Conservation (phyloP, 2,888 invertebrate genomes). For the Callyntrura guangdongensis region DNA sequence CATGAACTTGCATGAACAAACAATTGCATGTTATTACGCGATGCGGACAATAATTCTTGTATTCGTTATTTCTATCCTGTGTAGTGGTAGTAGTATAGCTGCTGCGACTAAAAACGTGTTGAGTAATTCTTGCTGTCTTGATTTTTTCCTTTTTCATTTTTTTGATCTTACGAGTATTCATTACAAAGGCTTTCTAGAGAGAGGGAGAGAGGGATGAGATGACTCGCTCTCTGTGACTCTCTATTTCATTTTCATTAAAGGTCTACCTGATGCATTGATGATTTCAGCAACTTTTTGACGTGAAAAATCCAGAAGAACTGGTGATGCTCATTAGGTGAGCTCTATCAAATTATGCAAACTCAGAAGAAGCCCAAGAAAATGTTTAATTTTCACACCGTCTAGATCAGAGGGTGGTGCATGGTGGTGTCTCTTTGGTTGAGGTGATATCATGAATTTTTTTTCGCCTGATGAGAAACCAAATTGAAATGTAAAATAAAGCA, state of each 20-base stretch:
- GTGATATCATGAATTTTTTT: constrained; percentile 21
- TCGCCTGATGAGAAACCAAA: background rate
- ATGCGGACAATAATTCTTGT: background rate
- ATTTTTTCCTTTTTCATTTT: constrained; percentile 34
- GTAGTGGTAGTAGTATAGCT: too few relatives aligned
- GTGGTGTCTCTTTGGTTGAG: background rate
- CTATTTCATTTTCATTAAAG: background rate
- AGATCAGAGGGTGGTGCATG: constrained; percentile 26
- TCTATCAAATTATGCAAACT: constrained; percentile 63
- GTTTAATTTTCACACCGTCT: constrained; percentile 71
- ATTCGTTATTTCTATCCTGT: constrained; percentile 9
- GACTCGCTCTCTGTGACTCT: background rate
- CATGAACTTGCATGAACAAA: constrained; percentile 73
- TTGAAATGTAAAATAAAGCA: background rate
- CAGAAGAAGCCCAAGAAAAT: constrained; percentile 40
- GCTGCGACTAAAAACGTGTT: constrained; percentile 34
- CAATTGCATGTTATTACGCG: constrained; percentile 43
- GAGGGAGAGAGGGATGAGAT: too few relatives aligned
- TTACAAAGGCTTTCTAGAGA: background rate
- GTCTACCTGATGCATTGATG: background rate
- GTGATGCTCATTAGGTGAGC: constrained; percentile 69
- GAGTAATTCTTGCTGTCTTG: constrained; percentile 47
- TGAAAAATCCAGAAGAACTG: constrained; percentile 70
- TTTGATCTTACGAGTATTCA: background rate
- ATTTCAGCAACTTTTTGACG: constrained; percentile 61